A percentile compares a stretch with the other conserved stretches of the same genome.
phyloP scores from a whole-genome alignment of 1,140 invertebrate genomes.

The Drosophila kepulauana region DNA sequence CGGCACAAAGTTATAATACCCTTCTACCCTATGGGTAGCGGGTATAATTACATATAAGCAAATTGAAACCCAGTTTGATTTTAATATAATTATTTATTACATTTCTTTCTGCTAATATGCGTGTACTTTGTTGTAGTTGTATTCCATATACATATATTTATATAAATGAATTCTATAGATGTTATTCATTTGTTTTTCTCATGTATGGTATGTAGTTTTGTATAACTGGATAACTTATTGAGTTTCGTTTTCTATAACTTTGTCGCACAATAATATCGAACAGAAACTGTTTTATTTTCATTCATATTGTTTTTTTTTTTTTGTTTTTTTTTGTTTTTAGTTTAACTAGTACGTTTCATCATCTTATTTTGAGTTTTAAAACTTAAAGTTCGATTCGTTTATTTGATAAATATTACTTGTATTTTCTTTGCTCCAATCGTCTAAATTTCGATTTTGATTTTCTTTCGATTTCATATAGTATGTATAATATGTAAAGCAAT shows the following conservation, averaged over 20 bases:
- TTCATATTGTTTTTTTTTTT: not conserved
- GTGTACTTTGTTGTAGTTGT: slow-evolving; percentile 64
- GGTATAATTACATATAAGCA: not conserved
- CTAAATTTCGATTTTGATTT: slow-evolving; percentile 19
- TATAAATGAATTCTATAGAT: slow-evolving; percentile 53
- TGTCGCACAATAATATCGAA: slow-evolving; percentile 62
- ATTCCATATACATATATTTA: slow-evolving; percentile 64
- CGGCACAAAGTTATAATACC: too few relatives aligned
- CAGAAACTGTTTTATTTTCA: slow-evolving; percentile 56
- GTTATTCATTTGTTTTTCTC: slow-evolving; percentile 13
- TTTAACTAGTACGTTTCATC: slow-evolving; percentile 52
- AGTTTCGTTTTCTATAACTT: slow-evolving; percentile 43
- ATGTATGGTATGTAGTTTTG: slow-evolving; percentile 34
- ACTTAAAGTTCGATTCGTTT: slow-evolving; percentile 72
- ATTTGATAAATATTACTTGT: slow-evolving; percentile 65
- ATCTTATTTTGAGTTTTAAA: slow-evolving; percentile 66
- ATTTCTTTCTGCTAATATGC: slow-evolving; percentile 71
- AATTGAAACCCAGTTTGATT: slow-evolving; percentile 1
- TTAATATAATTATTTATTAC: slow-evolving; percentile 56
- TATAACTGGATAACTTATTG: slow-evolving; percentile 68
- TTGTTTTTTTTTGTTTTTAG: slow-evolving; percentile 14
- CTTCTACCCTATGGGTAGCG: too few relatives aligned
- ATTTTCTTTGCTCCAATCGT: slow-evolving; percentile 27
- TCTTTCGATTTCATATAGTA: slow-evolving; percentile 17
- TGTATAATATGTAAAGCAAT: slow-evolving; percentile 45